Base-by-base conservation (phyloP, 2,797 vertebrate species). In the Cuculus canorus region DNA sequence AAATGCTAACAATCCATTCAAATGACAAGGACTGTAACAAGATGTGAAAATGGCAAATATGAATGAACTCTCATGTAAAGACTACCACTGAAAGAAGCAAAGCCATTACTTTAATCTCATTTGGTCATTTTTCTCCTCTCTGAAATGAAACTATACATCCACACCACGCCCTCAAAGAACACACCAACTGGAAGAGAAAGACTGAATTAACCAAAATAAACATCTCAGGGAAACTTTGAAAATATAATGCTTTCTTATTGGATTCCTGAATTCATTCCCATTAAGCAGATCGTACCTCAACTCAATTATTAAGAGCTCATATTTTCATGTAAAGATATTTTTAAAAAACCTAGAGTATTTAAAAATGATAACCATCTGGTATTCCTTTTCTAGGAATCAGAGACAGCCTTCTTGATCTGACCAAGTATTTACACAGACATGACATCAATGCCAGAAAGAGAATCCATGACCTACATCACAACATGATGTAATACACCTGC, bases 41-140 rank as follows among this genome's bases (percentile, higher is more conserved):
- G 72, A 89, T 63, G 35, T 48, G 57, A 90, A 96, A 94, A 88
- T 2, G 4, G 76, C 33, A 95, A 88, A 52, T n/a, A 93, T 85
- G 47, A 41, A 64, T 90, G 86, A 95, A 75, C 28, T 66, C 43
- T 54, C 37, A 39, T 25, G 47, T 54, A 82, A 90, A 81, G 61
- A 52, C 30, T 77, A 70, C 28, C 68, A 60, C 27, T 56, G 41
- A 33, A 71, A 69, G 33, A 95, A 84, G 45, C 33, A 45, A 91
- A 71, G 71, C 13, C 41, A 57, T 85, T 83, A 60, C 70, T 64
- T 85, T 84, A 71, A 78, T 72, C 37, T 91, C 57, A 86, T 75
- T 56, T 80, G 39, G 25, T 14, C 28, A 60, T 79, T 95, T 75
- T 86, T 88, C 77, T 95, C 32, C 33, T 60, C 27, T 78, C 45